A percentile compares a stretch with the other conserved stretches of the same genome.
Conservation (phyloP, 2,797 vertebrate genomes). For the Phoeniculus purpureus region DNA sequence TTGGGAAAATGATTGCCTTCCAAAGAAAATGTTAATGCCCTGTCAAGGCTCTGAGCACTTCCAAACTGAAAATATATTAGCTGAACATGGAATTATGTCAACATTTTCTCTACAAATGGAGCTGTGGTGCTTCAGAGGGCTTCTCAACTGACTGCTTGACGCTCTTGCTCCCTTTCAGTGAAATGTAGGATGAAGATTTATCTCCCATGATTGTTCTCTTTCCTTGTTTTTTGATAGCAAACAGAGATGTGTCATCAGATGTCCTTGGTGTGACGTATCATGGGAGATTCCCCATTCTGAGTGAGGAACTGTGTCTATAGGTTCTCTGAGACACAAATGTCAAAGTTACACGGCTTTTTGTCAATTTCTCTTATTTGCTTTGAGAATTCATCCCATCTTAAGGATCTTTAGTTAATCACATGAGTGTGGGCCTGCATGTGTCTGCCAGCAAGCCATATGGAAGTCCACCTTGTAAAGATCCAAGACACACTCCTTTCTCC, state of each 20-base stretch:
- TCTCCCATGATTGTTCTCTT: background rate
- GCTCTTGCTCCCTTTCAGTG: background rate
- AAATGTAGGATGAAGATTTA: background rate
- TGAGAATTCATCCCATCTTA: background rate
- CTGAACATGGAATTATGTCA: constrained; percentile 60
- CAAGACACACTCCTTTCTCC: background rate
- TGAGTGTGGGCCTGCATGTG: background rate
- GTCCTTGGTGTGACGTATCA: background rate
- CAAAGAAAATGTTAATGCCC: constrained; percentile 66
- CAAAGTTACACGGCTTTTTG: background rate
- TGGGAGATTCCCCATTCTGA: background rate
- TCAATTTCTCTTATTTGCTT: background rate
- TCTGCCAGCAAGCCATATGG: background rate
- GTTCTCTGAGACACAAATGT: background rate
- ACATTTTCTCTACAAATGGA: constrained; percentile 38
- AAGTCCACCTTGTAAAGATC: background rate
- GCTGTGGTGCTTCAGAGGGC: background rate
- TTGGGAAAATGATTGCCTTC: constrained; percentile 64
- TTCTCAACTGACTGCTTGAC: constrained; percentile 3
- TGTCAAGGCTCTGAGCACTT: constrained; percentile 56
- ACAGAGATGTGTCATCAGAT: background rate
- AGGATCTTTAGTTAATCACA: background rate
- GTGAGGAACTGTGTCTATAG: background rate
- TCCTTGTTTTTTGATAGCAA: background rate
- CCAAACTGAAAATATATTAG: constrained; percentile 65